Conservation (phyloP, 2,113 vertebrate species). For the Leptodactylus fuscus region DNA sequence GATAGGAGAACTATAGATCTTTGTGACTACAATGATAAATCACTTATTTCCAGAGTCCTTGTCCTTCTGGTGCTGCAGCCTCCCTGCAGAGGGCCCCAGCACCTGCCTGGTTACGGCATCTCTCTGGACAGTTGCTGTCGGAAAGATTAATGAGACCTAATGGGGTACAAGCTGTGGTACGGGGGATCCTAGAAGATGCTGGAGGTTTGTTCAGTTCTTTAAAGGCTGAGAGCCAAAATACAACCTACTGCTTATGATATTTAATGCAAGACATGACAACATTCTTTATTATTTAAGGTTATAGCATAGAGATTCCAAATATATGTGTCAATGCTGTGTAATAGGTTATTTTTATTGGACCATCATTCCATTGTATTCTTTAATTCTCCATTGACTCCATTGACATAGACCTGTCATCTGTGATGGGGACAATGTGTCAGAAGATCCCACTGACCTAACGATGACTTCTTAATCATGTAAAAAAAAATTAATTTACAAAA, state of each 20-base stretch:
- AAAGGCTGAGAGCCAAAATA: background rate
- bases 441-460: too few species aligned
- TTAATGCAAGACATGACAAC: too few species aligned
- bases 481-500: too few species aligned
- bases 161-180: conserved; percentile 89
- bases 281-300: too few species aligned
- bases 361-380: too few species aligned
- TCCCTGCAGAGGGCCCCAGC: conserved; percentile 63
- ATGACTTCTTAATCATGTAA: too few species aligned
- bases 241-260: background rate
- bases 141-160: conserved; percentile 83
- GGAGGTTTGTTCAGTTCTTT: conserved; percentile 78
- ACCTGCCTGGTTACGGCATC: conserved; percentile 85
- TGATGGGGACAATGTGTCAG: too few species aligned
- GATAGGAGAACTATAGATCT: background rate
- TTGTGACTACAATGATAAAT: background rate
- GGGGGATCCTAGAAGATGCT: conserved; percentile 85
- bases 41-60: conserved; percentile 52
- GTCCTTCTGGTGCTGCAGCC: background rate
- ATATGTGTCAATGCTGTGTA: too few species aligned
- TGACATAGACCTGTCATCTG: too few species aligned
- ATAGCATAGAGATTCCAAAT: too few species aligned
- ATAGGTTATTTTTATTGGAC: too few species aligned
- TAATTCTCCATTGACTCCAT: too few species aligned
- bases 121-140: conserved; percentile 90